phyloP scores from a whole-genome alignment of 2,888 invertebrate genomes.

The Hypselothyrea guttata region DNA sequence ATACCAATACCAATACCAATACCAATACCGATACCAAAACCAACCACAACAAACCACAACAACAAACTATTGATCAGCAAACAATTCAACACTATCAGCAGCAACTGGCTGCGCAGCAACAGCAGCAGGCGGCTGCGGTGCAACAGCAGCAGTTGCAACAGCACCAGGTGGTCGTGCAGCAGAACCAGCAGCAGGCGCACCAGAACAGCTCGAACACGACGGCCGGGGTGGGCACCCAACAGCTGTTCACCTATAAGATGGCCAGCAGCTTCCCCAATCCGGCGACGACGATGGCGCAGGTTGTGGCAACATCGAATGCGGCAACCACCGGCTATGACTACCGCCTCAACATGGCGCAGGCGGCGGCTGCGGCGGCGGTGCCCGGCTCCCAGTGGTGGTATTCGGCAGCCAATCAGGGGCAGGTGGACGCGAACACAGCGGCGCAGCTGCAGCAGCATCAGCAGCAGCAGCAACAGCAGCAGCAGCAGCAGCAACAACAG shows the following conservation, averaged over 20 bases:
- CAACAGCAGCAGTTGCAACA: slow-evolving; percentile 83
- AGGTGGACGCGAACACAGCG: slow-evolving; percentile 85
- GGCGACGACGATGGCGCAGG: slow-evolving; percentile 86
- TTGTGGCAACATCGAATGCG: slow-evolving; percentile 85
- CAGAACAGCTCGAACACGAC: slow-evolving; percentile 85
- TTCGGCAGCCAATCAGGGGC: slow-evolving; percentile 84
- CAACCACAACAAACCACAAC: slow-evolving; percentile 83
- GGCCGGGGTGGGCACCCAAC: slow-evolving; percentile 86
- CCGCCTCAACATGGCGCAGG: slow-evolving; percentile 86
- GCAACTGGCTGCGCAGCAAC: slow-evolving; percentile 83
- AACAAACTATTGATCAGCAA: slow-evolving; percentile 83
- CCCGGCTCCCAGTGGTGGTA: slow-evolving; percentile 91
- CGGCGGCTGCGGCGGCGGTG: slow-evolving; percentile 83
- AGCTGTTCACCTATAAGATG: slow-evolving; percentile 93
- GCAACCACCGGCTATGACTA: slow-evolving; percentile 88
- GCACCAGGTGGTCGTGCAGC: slow-evolving; percentile 83
- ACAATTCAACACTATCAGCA: slow-evolving; percentile 84
- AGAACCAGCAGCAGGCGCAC: slow-evolving; percentile 83
- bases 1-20: too few species aligned
- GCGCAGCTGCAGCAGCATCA: slow-evolving; percentile 84
- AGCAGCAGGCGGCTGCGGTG: slow-evolving; percentile 82
- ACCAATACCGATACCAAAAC: slow-evolving; percentile 15
- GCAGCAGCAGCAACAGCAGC: slow-evolving; percentile 84
- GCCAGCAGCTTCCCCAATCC: slow-evolving; percentile 91
- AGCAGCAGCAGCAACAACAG: slow-evolving; percentile 80